Conservation (phyloP, 2,113 vertebrate genomes). For the Nerophis ophidion region DNA sequence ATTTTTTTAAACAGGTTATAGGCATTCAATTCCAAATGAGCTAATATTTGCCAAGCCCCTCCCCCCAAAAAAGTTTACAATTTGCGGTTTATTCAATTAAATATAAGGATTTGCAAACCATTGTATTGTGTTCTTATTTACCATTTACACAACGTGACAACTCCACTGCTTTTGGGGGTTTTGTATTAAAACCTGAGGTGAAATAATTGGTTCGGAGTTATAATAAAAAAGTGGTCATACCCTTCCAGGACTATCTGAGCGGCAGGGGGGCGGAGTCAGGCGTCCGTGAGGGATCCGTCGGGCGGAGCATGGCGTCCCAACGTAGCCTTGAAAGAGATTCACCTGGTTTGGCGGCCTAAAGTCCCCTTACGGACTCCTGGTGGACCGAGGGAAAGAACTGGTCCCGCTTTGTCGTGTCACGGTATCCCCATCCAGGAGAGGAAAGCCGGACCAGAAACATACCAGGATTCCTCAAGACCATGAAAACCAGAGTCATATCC, state of each 20-base stretch:
- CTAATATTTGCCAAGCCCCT: no score
- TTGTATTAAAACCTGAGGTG: no score
- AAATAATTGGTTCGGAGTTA: no score
- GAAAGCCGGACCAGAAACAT: constrained; percentile 34
- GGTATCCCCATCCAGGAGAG: constrained; percentile 52
- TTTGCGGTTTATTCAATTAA: no score
- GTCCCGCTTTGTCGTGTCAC: background rate
- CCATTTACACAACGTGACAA: no score
- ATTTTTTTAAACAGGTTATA: no score
- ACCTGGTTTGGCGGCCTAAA: constrained; percentile 30
- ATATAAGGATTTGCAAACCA: no score
- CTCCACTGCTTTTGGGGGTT: no score
- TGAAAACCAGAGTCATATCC: constrained; percentile 23
- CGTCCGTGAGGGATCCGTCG: constrained; percentile 58
- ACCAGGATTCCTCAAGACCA: constrained; percentile 12
- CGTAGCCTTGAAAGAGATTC: constrained; percentile 36
- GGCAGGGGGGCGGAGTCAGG: constrained; percentile 54
- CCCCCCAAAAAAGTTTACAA: no score
- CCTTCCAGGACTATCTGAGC: constrained; percentile 63
- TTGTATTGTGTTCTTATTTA: no score
- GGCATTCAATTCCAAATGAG: no score
- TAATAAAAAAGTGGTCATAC: constrained; percentile 20
- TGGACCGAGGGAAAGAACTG: constrained; percentile 30
- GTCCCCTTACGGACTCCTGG: constrained; percentile 14
- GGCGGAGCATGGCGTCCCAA: constrained; percentile 52